Evolutionary conservation across 2,113 vertebrate species (phyloP).

Genomic region (Aix galericulata): DNA sequence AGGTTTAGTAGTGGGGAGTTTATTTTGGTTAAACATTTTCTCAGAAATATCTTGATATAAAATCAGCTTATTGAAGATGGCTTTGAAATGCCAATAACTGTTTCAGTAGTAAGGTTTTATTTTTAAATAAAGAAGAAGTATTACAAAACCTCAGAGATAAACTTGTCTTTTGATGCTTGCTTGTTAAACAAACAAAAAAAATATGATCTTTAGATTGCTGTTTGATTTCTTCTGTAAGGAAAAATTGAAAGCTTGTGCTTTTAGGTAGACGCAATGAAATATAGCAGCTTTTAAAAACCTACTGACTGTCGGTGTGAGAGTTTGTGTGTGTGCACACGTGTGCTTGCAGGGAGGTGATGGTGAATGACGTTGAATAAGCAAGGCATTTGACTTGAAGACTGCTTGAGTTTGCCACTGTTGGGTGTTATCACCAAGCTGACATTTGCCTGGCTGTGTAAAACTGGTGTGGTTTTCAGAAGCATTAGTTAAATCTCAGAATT

Average conservation of each 20-base stretch:
- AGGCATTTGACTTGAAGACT: neutral
- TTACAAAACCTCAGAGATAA: neutral
- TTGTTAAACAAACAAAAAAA: neutral
- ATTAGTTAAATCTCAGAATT: neutral
- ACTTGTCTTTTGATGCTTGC: neutral
- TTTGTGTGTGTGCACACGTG: neutral
- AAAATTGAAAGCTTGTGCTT: neutral
- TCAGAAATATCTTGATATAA: neutral
- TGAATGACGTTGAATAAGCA: neutral
- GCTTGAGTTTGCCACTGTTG: neutral
- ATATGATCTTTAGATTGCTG: neutral
- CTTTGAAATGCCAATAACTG: neutral
- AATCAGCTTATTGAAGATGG: neutral
- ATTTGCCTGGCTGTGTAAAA: neutral
- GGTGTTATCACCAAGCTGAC: neutral
- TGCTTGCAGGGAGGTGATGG: neutral
- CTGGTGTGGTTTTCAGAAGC: neutral
- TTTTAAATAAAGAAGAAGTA: neutral
- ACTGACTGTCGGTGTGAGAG: fast-evolving
- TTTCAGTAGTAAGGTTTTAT: neutral
- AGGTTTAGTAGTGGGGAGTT: neutral
- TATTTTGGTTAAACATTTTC: neutral
- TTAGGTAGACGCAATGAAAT: neutral
- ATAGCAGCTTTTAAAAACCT: neutral
- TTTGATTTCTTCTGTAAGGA: neutral